Conservation (phyloP, 2,888 invertebrate species). For the Ectemnius lituratus region DNA sequence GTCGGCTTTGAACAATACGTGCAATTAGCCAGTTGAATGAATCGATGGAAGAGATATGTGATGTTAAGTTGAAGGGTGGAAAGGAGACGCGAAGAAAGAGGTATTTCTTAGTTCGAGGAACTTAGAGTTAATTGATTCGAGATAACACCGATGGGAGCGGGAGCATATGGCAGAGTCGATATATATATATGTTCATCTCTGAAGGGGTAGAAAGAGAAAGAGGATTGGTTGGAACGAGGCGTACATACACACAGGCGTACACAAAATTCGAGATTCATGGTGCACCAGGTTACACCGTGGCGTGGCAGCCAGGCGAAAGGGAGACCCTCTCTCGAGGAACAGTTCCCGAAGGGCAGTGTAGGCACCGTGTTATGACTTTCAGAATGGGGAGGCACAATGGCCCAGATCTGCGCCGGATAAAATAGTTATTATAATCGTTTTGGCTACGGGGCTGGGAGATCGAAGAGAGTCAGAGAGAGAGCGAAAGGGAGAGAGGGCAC, state of each 20-base stretch:
- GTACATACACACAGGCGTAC: constrained; percentile 31
- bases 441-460: constrained; percentile 64
- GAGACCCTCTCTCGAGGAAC: constrained; percentile 39
- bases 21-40: too few relatives aligned
- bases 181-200: too few relatives aligned
- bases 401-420: constrained; percentile 77
- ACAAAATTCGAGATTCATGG: constrained; percentile 60
- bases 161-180: too few relatives aligned
- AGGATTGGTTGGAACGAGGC: neutral
- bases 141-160: too few relatives aligned
- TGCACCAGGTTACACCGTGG: constrained; percentile 50
- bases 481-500: constrained; percentile 8
- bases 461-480: constrained; percentile 21
- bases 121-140: too few relatives aligned
- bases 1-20: too few relatives aligned
- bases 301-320: constrained; percentile 40
- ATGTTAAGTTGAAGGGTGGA: too few relatives aligned
- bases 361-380: constrained; percentile 77
- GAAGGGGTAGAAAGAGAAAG: too few relatives aligned
- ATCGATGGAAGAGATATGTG: too few relatives aligned
- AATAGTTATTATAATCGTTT: constrained; percentile 78
- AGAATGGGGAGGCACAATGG: constrained; percentile 77
- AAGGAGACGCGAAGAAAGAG: too few relatives aligned
- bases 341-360: constrained; percentile 70
- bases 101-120: too few relatives aligned